Base-by-base conservation (phyloP, 1,140 invertebrate genomes). In the Scaptomyza hsui region DNA sequence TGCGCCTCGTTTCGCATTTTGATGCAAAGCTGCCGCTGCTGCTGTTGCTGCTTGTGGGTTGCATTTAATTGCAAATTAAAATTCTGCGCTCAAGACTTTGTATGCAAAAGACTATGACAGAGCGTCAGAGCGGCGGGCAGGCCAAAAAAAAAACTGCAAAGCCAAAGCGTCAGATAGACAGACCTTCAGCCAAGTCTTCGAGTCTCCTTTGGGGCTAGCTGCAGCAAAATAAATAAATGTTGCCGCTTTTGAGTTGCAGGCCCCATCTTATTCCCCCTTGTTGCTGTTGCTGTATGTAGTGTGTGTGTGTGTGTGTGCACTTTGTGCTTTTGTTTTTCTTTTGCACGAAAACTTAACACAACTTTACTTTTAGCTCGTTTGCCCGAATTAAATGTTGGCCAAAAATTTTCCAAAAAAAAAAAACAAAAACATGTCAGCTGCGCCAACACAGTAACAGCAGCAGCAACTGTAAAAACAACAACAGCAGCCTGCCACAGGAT, bases 61-160 rank as follows among this genome's bases (percentile, higher is more conserved):
- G 82, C 82, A 88, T 88, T 88, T 88, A 88, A 88, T 88, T 88
- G 82, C 82, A 88, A 88, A 88, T 88, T 88, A 88, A 88, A 88
- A 88, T 88, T 88, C 82, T 88, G 82, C 74, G 78, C 82, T 88
- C 78, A 88, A 78, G 82, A 88, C 82, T 88, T 88, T 88, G 82
- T 88, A 82, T 78, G 82, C 80, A 88, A 88, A 88, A 51, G 63
- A 76, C 67, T 75, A 75, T 78, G 71, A 67, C 72, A 52, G 72
- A 75, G 53, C 60, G 29, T 21, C 49, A 7, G 55, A 47, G 19
- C 55, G 42, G 39, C 29, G 2, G 10, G 10, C 2, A 12, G 63
- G 76, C 74, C 72, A 72, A 78, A 65, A 78, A 67, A 61, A 1
- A 29, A 29, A 6, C 26, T 29, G 26, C 7, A 29, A 29, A 9